Conservation (phyloP, 2,888 invertebrate species). For the Drosophila testacea region DNA sequence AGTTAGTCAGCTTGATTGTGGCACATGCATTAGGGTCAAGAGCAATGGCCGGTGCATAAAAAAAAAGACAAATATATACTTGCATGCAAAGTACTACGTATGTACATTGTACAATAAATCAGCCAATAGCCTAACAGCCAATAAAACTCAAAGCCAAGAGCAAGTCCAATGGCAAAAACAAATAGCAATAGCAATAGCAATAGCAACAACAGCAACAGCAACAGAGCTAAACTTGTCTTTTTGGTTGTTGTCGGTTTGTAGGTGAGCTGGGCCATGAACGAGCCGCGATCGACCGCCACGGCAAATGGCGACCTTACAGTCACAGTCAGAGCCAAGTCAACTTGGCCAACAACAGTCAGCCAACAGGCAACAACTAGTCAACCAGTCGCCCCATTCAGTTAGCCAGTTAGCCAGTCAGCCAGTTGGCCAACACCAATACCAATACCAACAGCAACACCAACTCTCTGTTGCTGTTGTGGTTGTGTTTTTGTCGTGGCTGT, state of each 20-base stretch:
- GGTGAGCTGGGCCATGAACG: constrained; percentile 83
- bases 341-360: constrained; percentile 31
- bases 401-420: constrained; percentile 40
- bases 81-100: constrained; percentile 22
- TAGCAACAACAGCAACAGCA: constrained; percentile 21
- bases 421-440: constrained; percentile 30
- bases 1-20: neutral
- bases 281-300: constrained; percentile 59
- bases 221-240: constrained; percentile 59
- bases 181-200: constrained; percentile 33
- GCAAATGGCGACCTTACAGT: constrained; percentile 71
- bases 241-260: constrained; percentile 78
- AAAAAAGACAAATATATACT: constrained; percentile 21
- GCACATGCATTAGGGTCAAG: constrained; percentile 76
- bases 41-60: constrained; percentile 54
- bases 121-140: constrained; percentile 79
- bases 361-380: constrained; percentile 34
- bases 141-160: constrained; percentile 75
- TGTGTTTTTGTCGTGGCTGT: constrained; percentile 58
- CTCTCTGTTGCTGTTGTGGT: constrained; percentile 11
- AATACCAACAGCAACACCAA: constrained; percentile 23
- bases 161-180: constrained; percentile 76
- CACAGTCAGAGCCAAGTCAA: constrained; percentile 34
- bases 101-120: constrained; percentile 67
- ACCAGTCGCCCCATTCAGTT: constrained; percentile 43